These are phyloP conservation scores for Salpingus planirostris DNA, from an alignment of 2,888 invertebrate genomes.

Conservation along the genomic window DNA sequence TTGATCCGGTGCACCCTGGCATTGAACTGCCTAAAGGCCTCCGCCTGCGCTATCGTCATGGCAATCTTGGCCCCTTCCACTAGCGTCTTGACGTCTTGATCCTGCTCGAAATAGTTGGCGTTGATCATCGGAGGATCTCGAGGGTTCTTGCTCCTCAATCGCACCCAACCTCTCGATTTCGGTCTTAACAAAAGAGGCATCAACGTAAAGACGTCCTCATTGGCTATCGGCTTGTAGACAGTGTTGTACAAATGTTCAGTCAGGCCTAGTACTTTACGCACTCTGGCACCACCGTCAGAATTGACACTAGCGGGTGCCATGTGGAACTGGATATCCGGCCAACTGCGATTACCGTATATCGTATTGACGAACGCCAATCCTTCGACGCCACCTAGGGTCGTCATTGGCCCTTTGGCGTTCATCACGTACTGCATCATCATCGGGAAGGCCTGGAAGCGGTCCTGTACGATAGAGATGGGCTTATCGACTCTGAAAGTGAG, in stretches of 20 bases:
- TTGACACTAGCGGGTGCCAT: conserved; percentile 86
- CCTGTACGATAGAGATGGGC: conserved; percentile 72
- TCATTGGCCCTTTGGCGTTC: conserved; percentile 76
- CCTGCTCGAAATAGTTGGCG: conserved; percentile 85
- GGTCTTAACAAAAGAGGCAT: conserved; percentile 78
- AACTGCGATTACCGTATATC: conserved; percentile 68
- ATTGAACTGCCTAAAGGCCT: conserved; percentile 72
- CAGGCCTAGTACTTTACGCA: conserved; percentile 67
- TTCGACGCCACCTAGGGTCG: conserved; percentile 79
- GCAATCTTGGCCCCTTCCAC: conserved; percentile 79
- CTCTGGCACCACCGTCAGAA: conserved; percentile 63
- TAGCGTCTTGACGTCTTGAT: conserved; percentile 66
- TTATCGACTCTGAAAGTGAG: conserved; percentile 66
- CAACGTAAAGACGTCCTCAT: conserved; percentile 73
- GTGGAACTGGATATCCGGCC: conserved; percentile 87
- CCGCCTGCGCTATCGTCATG: conserved; percentile 60
- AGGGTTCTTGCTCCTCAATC: conserved; percentile 71
- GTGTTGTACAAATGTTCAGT: conserved; percentile 72
- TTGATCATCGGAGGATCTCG: conserved; percentile 81
- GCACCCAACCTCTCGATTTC: conserved; percentile 67
- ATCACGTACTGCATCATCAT: conserved; percentile 74
- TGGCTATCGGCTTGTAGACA: conserved; percentile 71
- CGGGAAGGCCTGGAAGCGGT: conserved; percentile 56
- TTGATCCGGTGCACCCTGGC: conserved; percentile 65
- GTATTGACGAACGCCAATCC: conserved; percentile 83